A percentile compares a stretch with the other conserved stretches of the same genome.
Conservation (phyloP, 2,113 vertebrate species). For the Pycnonotus jocosus region DNA sequence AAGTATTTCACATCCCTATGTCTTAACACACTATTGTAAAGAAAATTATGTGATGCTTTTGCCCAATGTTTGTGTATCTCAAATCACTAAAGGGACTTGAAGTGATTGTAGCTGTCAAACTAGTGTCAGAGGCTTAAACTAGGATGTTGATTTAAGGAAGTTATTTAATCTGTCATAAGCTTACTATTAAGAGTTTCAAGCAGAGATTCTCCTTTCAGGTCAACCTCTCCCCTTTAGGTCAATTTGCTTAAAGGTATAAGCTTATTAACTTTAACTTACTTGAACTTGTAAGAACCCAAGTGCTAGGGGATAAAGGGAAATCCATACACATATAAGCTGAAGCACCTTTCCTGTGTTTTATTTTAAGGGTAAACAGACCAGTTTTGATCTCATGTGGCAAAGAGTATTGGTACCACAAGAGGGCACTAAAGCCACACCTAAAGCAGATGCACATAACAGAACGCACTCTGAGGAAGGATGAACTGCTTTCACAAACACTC, state of each 20-base stretch:
- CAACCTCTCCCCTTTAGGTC: neutral
- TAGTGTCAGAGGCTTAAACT: neutral
- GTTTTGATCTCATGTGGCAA: neutral
- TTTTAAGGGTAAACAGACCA: neutral
- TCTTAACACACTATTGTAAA: neutral
- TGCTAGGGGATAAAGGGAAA: neutral
- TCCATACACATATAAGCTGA: neutral
- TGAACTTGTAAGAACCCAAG: neutral
- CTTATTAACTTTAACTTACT: neutral
- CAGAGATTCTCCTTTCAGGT: neutral
- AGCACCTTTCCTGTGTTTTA: neutral
- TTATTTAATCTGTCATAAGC: neutral
- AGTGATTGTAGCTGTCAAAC: neutral
- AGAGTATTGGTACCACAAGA: constrained; percentile 7
- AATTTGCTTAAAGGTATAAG: neutral
- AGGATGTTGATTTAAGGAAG: neutral
- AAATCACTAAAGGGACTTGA: neutral
- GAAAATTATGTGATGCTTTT: neutral
- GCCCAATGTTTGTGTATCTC: neutral
- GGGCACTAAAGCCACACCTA: constrained; percentile 29
- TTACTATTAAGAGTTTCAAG: neutral
- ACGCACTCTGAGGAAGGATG: neutral
- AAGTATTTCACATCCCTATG: neutral
- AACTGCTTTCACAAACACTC: neutral
- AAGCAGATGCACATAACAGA: neutral